These are phyloP conservation scores for Squalus acanthias DNA, from an alignment of 2,797 vertebrate genomes.

Conservation along the genomic window DNA sequence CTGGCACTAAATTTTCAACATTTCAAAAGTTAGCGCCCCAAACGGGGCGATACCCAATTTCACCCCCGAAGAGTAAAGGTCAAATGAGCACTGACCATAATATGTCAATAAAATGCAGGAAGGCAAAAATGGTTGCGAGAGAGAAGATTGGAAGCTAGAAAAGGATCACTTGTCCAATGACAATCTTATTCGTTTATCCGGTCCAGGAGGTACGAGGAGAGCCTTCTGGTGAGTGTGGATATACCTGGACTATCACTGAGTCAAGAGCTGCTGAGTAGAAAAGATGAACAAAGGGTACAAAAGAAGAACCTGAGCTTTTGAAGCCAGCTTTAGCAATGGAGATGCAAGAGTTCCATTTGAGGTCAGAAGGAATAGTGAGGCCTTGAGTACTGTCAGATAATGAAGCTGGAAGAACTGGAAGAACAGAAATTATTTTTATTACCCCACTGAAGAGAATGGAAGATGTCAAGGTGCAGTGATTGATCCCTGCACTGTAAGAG, in stretches of 20 bases:
- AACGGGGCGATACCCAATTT: too few relatives aligned
- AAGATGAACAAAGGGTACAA: neutral
- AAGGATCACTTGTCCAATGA: neutral
- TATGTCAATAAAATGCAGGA: neutral
- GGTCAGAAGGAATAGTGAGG: neutral
- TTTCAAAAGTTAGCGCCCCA: too few relatives aligned
- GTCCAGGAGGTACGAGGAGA: neutral
- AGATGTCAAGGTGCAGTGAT: neutral
- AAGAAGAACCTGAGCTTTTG: neutral
- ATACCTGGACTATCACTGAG: neutral
- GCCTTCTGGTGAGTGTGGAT: neutral
- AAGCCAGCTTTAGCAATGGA: neutral
- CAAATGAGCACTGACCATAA: neutral
- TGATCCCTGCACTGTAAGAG: neutral
- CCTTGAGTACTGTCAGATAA: neutral
- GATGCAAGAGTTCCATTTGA: neutral
- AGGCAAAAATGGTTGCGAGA: neutral
- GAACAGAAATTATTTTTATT: neutral
- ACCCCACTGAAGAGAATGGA: neutral
- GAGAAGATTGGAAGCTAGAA: neutral
- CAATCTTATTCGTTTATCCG: neutral
- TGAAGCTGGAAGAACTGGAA: neutral
- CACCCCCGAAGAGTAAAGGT: neutral
- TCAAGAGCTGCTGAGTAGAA: neutral
- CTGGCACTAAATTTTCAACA: too few relatives aligned